phyloP scores from a whole-genome alignment of 2,797 vertebrate genomes.

The Lithobates sylvaticus region DNA sequence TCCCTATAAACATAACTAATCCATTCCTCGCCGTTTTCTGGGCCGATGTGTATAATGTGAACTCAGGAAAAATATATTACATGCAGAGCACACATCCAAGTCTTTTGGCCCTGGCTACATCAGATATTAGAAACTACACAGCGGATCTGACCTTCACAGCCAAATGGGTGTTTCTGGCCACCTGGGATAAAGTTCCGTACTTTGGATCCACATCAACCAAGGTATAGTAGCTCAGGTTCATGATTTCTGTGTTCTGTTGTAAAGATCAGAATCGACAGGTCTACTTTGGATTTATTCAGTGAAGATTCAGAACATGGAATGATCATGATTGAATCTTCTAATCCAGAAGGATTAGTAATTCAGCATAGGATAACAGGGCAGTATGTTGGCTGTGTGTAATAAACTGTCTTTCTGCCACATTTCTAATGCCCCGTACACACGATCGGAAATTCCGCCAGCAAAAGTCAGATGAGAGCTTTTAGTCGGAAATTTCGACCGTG shows the following conservation, averaged over 20 bases:
- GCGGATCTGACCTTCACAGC: not conserved
- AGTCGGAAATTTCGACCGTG: no score
- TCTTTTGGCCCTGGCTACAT: conserved; percentile 27
- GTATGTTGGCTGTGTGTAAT: no score
- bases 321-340: no score
- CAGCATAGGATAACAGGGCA: no score
- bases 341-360: not conserved
- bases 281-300: no score
- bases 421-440: no score
- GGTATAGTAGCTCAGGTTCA: not conserved
- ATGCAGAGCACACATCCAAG: not conserved
- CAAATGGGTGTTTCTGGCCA: conserved; percentile 49
- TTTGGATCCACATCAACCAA: not conserved
- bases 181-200: conserved; percentile 36
- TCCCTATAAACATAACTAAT: not conserved
- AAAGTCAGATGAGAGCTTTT: no score
- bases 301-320: no score
- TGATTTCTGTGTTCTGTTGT: no score
- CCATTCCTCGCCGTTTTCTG: conserved; percentile 39
- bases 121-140: not conserved
- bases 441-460: no score
- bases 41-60: conserved; percentile 19
- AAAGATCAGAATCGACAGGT: no score
- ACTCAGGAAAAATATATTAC: conserved; percentile 32
- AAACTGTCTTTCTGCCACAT: no score